These are phyloP conservation scores for Leontopithecus rosalia DNA, from an alignment of 2,797 vertebrate genomes.

Conservation along the genomic window DNA sequence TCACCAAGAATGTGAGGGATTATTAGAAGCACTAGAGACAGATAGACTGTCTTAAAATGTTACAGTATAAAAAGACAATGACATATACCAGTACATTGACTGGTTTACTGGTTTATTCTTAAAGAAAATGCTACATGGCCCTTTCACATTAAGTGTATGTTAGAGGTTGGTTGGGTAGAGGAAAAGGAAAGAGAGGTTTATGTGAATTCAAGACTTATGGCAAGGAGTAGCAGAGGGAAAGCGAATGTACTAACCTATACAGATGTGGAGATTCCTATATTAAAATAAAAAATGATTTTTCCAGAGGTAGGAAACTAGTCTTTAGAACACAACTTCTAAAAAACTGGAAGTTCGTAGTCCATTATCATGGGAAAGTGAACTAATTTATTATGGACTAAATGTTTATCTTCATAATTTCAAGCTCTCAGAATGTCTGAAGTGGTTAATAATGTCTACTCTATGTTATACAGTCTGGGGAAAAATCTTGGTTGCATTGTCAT, in stretches of 20 bases:
- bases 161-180: not conserved
- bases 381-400: not conserved
- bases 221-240: not conserved
- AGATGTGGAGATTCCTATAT: not conserved
- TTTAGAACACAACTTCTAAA: not conserved
- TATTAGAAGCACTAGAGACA: not conserved
- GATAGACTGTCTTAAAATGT: not conserved
- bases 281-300: not conserved
- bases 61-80: not conserved
- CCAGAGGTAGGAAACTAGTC: not conserved
- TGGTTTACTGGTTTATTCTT: not conserved
- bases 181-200: not conserved
- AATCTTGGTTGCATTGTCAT: not conserved
- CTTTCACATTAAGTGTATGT: not conserved
- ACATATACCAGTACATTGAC: not conserved
- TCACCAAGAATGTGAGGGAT: not conserved
- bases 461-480: not conserved
- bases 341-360: not conserved
- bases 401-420: not conserved
- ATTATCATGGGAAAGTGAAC: not conserved
- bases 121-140: not conserved
- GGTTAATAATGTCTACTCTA: not conserved
- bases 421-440: not conserved
- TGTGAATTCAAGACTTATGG: not conserved
- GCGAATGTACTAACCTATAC: not conserved